Base-by-base conservation (phyloP, 2,113 vertebrate species). In the Dicerorhinus sumatrensis region DNA sequence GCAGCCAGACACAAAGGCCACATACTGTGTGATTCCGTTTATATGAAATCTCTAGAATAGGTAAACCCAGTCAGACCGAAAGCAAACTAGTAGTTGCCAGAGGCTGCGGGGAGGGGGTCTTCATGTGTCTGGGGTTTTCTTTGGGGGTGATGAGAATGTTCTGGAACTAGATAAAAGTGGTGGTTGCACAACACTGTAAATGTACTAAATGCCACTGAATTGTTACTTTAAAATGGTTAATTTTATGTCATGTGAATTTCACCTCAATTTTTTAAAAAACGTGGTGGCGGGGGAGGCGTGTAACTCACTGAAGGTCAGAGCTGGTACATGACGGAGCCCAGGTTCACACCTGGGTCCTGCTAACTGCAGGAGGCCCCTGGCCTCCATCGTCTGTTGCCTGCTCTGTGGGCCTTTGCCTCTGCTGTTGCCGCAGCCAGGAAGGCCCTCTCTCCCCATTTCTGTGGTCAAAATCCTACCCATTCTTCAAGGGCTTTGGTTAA, bases 1-100 rank as follows among this genome's bases (percentile, higher is more conserved):
- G 70, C 20, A 76, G 12, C 46, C 72, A 72, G 86, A 33, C 3
- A 7, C 48, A 6, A 29, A 67, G 75, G 54, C 42, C 58, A 54
- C 27, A 7, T 8, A 2, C 0, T 1, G 4, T 0, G 2, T 9
- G 27, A 29, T 1, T 42, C 81, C 48, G 10, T 8, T 48, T 36
- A 2, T 16, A 9, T 4, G 21, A 27, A 56, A 20, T 20, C 42
- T 36, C 58, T 39, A 27, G 84, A 70, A 54, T 0, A 70, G 42
- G 42, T 9, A 27, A 62, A 20, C 29, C 0, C 7, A 46, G 1
- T 29, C 2, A 36, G 5, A 48, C 5, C 46, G 79, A 48, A 60
- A 67, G 90, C 16, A 21, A 48, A 58, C 3, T 4, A 31, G 11
- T 54, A 58, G 54, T 12, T 16, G 46, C 58, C 48, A 75, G n/a